These are phyloP conservation scores for Lasioglossum morio DNA, from an alignment of 2,888 invertebrate species.

Conservation along the genomic window DNA sequence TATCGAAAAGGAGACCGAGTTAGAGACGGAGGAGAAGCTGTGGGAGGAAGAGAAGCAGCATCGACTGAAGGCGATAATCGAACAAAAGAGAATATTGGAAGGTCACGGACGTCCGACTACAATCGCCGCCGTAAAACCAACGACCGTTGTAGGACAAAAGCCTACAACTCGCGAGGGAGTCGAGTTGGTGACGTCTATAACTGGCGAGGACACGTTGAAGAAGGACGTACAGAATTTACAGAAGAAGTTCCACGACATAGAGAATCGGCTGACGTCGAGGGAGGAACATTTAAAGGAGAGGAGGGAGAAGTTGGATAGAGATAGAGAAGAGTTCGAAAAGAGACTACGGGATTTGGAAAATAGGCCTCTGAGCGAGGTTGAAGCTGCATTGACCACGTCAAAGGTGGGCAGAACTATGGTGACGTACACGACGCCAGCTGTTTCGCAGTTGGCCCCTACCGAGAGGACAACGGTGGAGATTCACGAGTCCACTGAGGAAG, in stretches of 20 bases:
- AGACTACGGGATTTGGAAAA: slow-evolving; percentile 24
- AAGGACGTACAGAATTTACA: slow-evolving; percentile 61
- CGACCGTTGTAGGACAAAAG: too few species aligned
- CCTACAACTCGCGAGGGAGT: neutral
- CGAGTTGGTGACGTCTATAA: neutral
- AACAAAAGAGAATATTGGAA: neutral
- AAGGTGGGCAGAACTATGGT: neutral
- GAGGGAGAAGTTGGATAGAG: slow-evolving; percentile 47
- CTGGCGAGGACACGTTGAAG: slow-evolving; percentile 42
- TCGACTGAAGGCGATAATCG: neutral
- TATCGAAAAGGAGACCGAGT: slow-evolving; percentile 8
- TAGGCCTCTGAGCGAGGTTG: slow-evolving; percentile 24
- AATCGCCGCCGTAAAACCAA: neutral
- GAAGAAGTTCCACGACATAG: slow-evolving; percentile 27
- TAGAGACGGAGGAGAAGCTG: slow-evolving; percentile 14
- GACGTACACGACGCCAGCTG: slow-evolving; percentile 26
- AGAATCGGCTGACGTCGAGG: slow-evolving; percentile 26
- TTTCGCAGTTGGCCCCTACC: slow-evolving; percentile 35
- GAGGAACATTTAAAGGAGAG: slow-evolving; percentile 36
- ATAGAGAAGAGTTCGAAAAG: slow-evolving; percentile 55
- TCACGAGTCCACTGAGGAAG: slow-evolving; percentile 17
- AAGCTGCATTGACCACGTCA: neutral
- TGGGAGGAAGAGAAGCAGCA: slow-evolving; percentile 18
- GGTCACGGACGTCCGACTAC: neutral
- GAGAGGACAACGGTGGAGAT: slow-evolving; percentile 49